Percentiles rank a stretch among this genome's conserved stretches.
phyloP scores from a whole-genome alignment of 1,140 invertebrate species.

The Nylanderia fulva region DNA sequence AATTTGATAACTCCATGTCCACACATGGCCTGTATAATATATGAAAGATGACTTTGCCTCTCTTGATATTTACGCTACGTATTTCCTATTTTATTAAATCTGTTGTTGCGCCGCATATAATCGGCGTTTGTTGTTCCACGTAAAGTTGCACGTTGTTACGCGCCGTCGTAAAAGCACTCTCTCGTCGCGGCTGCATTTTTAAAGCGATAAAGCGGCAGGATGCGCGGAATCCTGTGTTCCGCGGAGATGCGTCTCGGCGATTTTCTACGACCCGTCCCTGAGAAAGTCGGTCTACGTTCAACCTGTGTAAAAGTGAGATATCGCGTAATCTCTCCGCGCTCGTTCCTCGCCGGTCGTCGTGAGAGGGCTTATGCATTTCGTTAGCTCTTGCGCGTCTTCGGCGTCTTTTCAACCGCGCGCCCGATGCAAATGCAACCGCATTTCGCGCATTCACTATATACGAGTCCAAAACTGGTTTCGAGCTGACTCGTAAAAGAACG shows the following conservation, averaged over 20 bases:
- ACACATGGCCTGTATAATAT: background rate
- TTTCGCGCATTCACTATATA: background rate
- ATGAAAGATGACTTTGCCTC: background rate
- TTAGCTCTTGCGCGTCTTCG: conserved; percentile 25
- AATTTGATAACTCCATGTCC: background rate
- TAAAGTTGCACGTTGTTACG: conserved; percentile 25
- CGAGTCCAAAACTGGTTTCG: conserved; percentile 2
- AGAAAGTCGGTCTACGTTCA: background rate
- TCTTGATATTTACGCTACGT: conserved; percentile 1
- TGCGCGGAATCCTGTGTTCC: background rate
- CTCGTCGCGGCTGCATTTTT: conserved; percentile 20
- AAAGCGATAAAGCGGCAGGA: background rate
- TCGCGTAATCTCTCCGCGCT: conserved; percentile 43
- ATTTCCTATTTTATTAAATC: conserved; percentile 44
- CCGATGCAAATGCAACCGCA: conserved; percentile 36
- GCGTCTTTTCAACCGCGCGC: conserved; percentile 11
- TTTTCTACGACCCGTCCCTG: conserved; percentile 49
- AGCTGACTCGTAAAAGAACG: background rate
- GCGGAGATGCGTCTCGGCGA: background rate
- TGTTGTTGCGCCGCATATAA: background rate
- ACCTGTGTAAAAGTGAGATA: conserved; percentile 43
- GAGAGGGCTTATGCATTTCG: conserved; percentile 28
- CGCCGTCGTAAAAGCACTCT: conserved; percentile 16
- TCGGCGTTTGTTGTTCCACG: conserved; percentile 1
- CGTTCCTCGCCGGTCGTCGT: conserved; percentile 1